phyloP scores from a whole-genome alignment of 2,888 invertebrate genomes.

The Encarsia formosa region DNA sequence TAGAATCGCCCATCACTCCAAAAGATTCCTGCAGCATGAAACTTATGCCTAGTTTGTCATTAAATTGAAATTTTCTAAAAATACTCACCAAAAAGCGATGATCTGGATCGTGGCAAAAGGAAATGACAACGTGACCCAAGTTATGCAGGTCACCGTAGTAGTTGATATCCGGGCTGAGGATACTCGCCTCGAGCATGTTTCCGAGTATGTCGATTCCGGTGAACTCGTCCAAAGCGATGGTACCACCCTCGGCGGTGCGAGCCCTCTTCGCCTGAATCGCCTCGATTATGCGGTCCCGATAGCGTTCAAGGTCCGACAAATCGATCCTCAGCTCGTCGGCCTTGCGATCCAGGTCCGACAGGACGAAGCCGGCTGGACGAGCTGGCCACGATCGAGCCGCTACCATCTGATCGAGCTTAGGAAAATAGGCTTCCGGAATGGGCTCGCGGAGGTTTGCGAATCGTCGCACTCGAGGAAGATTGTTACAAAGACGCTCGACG shows the following conservation, averaged over 20 bases:
- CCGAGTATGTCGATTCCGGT: slow-evolving; percentile 75
- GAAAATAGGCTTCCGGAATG: slow-evolving; percentile 77
- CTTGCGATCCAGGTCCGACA: slow-evolving; percentile 64
- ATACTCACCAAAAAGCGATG: slow-evolving; percentile 61
- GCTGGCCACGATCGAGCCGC: slow-evolving; percentile 74
- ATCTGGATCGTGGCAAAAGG: slow-evolving; percentile 77
- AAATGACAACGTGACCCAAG: slow-evolving; percentile 74
- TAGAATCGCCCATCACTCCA: slow-evolving; percentile 78
- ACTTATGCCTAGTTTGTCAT: no score
- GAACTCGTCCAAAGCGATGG: slow-evolving; percentile 59
- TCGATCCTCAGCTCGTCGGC: slow-evolving; percentile 65
- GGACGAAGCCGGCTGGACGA: slow-evolving; percentile 57
- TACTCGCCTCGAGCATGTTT: slow-evolving; percentile 70
- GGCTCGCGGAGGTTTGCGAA: slow-evolving; percentile 65
- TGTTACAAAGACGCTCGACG: slow-evolving; percentile 70
- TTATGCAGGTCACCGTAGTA: slow-evolving; percentile 81
- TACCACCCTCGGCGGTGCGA: slow-evolving; percentile 57
- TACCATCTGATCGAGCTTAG: slow-evolving; percentile 75
- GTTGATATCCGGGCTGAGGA: slow-evolving; percentile 64
- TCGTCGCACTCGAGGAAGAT: slow-evolving; percentile 60
- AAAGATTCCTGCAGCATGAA: slow-evolving; percentile 62
- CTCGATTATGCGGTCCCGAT: slow-evolving; percentile 70
- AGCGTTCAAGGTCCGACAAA: slow-evolving; percentile 68
- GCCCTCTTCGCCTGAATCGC: slow-evolving; percentile 66
- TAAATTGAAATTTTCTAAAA: not conserved